phyloP scores from a whole-genome alignment of 2,888 invertebrate genomes.

The Yponomeuta cagnagella region DNA sequence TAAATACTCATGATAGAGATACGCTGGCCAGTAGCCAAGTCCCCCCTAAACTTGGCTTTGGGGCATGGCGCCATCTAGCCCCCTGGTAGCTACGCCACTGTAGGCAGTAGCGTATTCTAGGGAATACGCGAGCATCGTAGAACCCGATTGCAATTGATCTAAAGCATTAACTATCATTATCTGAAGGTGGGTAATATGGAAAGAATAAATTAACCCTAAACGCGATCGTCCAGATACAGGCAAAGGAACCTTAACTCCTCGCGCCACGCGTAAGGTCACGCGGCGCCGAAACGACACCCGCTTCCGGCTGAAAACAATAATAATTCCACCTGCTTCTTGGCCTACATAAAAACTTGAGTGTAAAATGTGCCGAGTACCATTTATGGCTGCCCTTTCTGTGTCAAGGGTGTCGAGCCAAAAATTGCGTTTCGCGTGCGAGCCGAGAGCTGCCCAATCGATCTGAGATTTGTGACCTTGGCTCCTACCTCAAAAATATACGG shows the following conservation, averaged over 20 bases:
- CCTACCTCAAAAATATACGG: conserved; percentile 32
- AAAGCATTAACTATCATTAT: background rate
- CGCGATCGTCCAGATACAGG: background rate
- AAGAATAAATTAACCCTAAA: background rate
- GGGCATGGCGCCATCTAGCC: too few relatives aligned
- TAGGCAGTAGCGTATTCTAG: too few relatives aligned
- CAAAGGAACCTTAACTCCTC: background rate
- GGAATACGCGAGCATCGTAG: background rate
- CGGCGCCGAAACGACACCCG: conserved; percentile 29
- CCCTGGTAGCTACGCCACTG: too few relatives aligned
- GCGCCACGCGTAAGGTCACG: conserved; percentile 16
- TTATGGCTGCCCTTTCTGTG: conserved; percentile 45
- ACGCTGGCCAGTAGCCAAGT: background rate
- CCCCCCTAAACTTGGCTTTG: too few relatives aligned
- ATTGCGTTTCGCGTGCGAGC: conserved; percentile 65
- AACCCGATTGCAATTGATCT: background rate
- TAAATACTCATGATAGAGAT: background rate
- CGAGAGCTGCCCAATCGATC: conserved; percentile 54
- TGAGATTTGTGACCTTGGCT: conserved; percentile 69
- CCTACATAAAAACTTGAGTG: conserved; percentile 54
- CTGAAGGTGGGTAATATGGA: background rate
- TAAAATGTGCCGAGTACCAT: conserved; percentile 24
- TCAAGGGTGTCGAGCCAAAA: conserved; percentile 54
- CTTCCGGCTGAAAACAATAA: conserved; percentile 43
- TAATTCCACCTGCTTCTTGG: conserved; percentile 38